Conservation (phyloP, 2,888 invertebrate species). For the Pterostichus madidus region DNA sequence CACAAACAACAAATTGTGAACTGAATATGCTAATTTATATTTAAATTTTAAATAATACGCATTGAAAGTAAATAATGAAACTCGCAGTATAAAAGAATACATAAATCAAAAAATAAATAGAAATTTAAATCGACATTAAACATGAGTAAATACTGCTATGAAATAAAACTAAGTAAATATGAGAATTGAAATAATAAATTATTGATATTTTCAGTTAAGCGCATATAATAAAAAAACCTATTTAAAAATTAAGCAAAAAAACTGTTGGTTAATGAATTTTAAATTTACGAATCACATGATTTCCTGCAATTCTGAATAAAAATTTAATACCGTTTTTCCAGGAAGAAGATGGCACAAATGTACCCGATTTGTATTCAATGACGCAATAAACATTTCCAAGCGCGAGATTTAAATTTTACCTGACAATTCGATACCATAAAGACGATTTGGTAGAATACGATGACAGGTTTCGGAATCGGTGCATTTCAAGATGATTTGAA, state of each 20-base stretch:
- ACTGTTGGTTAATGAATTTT: background rate
- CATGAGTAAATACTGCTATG: background rate
- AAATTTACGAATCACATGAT: background rate
- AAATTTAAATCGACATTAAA: background rate
- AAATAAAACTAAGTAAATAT: background rate
- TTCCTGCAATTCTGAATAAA: too few species aligned
- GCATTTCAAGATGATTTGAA: slow-evolving; percentile 21
- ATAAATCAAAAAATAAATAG: background rate
- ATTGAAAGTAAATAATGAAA: too few species aligned
- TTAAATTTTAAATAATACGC: too few species aligned
- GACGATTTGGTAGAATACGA: slow-evolving; percentile 3
- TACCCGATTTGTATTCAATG: background rate
- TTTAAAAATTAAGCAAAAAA: too few species aligned
- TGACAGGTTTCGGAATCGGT: slow-evolving; percentile 7
- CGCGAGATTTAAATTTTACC: slow-evolving; percentile 31
- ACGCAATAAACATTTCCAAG: background rate
- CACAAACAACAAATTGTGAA: too few species aligned
- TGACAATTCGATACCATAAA: slow-evolving; percentile 12
- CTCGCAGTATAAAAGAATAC: too few species aligned
- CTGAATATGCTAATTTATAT: too few species aligned
- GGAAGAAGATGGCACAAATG: slow-evolving; percentile 2
- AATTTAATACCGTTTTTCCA: too few species aligned
- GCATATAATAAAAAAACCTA: background rate
- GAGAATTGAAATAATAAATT: background rate
- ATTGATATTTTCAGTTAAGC: background rate